Evolutionary conservation across 35 echinoderm and acorn worm genomes (phyloP), one percentile per base, ranked within the genome.

Genomic region (Ptychodera flava): DNA sequence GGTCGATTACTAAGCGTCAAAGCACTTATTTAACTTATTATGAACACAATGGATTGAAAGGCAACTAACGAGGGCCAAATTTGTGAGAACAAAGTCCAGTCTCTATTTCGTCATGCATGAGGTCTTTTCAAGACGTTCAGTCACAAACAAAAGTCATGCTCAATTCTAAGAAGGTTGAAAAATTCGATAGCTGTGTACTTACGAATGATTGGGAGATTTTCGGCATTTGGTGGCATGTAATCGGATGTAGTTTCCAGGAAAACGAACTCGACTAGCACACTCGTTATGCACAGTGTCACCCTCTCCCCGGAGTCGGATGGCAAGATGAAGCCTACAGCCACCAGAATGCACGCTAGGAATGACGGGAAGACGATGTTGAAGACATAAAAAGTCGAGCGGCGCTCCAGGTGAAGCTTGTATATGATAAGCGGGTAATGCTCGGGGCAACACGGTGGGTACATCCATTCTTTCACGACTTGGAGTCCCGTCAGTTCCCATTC

Each of bases 191-290:
- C n/a, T n/a, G n/a, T n/a, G 45, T 64, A 64, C 45, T 64, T 64
- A 64, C 45, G 45, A 64, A 64, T 64, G 6, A 64, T 64, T 6
- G 45, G 45, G 6, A 64, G 45, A 64, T 64, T 64, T 64, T 83
- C 82, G 12, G 82, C 35, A 37, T 34, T 36, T 1, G 82, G 82
- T 6, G 82, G 82, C 34, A 83, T 83, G 37, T n/a, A 36, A 16
- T n/a, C 35, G 6, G 37, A 35, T 1, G 37, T 35, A 34, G 37
- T 34, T 36, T 83, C 33, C 16, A 36, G 34, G 22, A 64, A 64
- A 22, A 64, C 45, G 45, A 64, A 64, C 45, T 64, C 45, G 6
- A 64, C 45, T 64, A 64, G 22, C 45, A 64, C 45, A 64, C 45
- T 64, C 22, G 45, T 64, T 12, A 64, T 64, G 22, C 45, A 64